A percentile compares a stretch with the other conserved stretches of the same genome.
These are phyloP conservation scores for Pristionchus exspectatus DNA, from an alignment of 2,888 invertebrate genomes.

Conservation along the genomic window DNA sequence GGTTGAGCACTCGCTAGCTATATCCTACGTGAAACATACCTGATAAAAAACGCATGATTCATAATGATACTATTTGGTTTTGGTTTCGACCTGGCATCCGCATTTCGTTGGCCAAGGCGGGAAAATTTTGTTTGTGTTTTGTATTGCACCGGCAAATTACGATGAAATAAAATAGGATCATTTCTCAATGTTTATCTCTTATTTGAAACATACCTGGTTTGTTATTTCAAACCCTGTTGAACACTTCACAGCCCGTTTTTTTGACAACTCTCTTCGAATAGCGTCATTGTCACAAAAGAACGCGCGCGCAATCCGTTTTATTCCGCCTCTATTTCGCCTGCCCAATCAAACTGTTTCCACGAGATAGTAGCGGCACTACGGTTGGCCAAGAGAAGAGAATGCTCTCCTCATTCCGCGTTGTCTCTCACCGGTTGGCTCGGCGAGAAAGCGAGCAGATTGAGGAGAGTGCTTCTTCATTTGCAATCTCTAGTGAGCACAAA, in stretches of 20 bases:
- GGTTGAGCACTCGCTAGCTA: background rate
- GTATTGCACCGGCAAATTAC: too few relatives aligned
- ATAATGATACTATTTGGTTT: too few relatives aligned
- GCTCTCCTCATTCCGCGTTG: too few relatives aligned
- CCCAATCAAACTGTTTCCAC: constrained; percentile 39
- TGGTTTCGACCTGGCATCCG: too few relatives aligned
- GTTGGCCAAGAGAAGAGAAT: background rate
- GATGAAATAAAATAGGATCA: too few relatives aligned
- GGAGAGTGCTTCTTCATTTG: too few relatives aligned
- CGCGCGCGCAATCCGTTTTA: constrained; percentile 3
- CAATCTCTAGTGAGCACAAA: background rate
- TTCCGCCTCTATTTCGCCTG: background rate
- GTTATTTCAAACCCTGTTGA: background rate
- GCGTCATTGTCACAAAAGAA: constrained; percentile 1
- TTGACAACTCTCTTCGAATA: background rate
- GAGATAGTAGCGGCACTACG: too few relatives aligned
- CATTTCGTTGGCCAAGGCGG: too few relatives aligned
- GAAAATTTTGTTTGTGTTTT: too few relatives aligned
- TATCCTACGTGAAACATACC: background rate
- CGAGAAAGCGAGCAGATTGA: too few relatives aligned
- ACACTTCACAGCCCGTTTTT: background rate
- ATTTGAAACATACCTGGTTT: background rate
- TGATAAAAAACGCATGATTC: too few relatives aligned
- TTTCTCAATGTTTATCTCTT: background rate
- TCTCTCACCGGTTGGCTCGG: too few relatives aligned